Evolutionary conservation across 2,113 vertebrate genomes (phyloP).

Genomic region (Tylochromis polylepis): DNA sequence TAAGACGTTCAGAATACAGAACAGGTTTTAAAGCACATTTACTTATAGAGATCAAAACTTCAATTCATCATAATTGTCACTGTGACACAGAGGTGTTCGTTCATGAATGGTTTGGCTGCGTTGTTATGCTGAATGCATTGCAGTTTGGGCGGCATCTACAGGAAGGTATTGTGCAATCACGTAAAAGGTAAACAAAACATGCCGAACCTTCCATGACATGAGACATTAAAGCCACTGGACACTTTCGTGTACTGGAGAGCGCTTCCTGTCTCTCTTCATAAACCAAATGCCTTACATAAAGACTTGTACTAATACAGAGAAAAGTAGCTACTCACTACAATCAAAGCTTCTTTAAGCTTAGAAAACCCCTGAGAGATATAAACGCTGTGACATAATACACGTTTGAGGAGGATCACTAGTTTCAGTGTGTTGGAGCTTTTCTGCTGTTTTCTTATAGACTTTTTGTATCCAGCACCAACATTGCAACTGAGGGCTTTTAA

Average conservation of each 20-base stretch:
- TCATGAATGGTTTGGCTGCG: not conserved
- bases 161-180: not conserved
- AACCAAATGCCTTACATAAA: not conserved
- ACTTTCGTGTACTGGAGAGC: not conserved
- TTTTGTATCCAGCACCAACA: not conserved
- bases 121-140: not conserved
- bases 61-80: not conserved
- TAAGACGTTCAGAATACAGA: not conserved
- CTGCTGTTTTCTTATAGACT: not conserved
- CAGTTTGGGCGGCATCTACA: not conserved
- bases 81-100: not conserved
- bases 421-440: not conserved
- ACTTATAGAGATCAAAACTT: not conserved
- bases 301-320: not conserved
- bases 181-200: constrained; percentile 18
- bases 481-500: fast-evolving
- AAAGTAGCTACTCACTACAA: not conserved
- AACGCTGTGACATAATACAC: not conserved
- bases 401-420: not conserved
- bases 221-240: not conserved
- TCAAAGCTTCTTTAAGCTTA: not conserved
- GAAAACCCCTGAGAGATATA: not conserved
- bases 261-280: not conserved
- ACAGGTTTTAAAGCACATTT: not conserved
- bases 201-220: constrained; percentile 5